phyloP scores from a whole-genome alignment of 2,797 vertebrate genomes.

The Pachyuromys duprasi region DNA sequence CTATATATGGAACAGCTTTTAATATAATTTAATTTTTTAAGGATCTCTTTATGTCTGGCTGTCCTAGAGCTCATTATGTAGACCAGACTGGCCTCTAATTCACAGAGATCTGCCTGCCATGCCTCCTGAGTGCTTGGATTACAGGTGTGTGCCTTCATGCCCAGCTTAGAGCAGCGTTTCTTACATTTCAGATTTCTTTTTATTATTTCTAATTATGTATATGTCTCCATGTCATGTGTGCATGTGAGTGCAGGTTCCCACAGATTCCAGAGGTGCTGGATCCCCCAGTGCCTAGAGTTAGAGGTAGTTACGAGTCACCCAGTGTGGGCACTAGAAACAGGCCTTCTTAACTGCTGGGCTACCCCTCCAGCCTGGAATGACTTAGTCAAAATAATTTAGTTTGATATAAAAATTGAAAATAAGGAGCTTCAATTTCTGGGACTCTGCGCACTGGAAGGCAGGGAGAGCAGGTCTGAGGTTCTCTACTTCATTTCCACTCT shows the following conservation, averaged over 20 bases:
- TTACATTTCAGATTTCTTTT: background rate
- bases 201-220: background rate
- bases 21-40: background rate
- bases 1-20: background rate
- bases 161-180: background rate
- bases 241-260: background rate
- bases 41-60: background rate
- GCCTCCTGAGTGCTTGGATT: background rate
- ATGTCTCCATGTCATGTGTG: background rate
- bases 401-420: background rate
- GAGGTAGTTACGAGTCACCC: background rate
- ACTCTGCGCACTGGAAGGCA: background rate
- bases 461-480: background rate
- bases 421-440: conserved; percentile 6
- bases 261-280: background rate
- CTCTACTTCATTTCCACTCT: background rate
- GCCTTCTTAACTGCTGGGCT: background rate
- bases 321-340: background rate
- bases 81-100: background rate
- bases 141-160: background rate
- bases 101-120: background rate
- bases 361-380: background rate
- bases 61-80: background rate
- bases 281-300: background rate
- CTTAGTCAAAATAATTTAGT: background rate